These are phyloP conservation scores for Lanius collurio DNA, from an alignment of 2,113 vertebrate species.

Conservation along the genomic window DNA sequence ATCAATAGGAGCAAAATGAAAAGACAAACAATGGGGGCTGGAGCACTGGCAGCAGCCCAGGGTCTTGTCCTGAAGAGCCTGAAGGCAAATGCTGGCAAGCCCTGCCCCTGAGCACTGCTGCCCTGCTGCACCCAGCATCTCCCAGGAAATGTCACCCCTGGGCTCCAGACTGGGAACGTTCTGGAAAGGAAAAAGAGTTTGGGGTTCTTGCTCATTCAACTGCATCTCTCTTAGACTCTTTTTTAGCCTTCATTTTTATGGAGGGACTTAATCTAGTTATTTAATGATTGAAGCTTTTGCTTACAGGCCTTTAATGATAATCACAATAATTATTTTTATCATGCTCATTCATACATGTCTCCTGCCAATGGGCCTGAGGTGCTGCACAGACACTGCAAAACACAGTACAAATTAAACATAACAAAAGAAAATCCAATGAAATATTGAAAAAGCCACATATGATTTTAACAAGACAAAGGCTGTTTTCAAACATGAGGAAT, in stretches of 20 bases:
- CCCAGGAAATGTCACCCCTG: not conserved
- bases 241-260: not conserved
- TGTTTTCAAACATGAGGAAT: not conserved
- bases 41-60: not conserved
- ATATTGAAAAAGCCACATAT: not conserved
- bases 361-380: not conserved
- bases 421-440: not conserved
- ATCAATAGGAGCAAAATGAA: not conserved
- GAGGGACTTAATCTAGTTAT: slow-evolving; percentile 16
- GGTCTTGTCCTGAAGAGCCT: not conserved
- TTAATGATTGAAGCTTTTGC: slow-evolving; percentile 48
- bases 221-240: not conserved
- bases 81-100: not conserved
- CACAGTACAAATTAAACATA: not conserved
- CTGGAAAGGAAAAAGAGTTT: not conserved
- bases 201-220: not conserved
- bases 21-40: not conserved
- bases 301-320: slow-evolving; percentile 49
- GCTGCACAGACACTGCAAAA: not conserved
- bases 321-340: slow-evolving; percentile 15
- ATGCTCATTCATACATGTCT: slow-evolving; percentile 5
- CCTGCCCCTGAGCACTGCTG: not conserved
- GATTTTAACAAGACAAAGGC: not conserved
- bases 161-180: not conserved
- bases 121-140: not conserved